These are phyloP conservation scores for Tangachromis dhanisi DNA, from an alignment of 2,113 vertebrate species.

Conservation along the genomic window DNA sequence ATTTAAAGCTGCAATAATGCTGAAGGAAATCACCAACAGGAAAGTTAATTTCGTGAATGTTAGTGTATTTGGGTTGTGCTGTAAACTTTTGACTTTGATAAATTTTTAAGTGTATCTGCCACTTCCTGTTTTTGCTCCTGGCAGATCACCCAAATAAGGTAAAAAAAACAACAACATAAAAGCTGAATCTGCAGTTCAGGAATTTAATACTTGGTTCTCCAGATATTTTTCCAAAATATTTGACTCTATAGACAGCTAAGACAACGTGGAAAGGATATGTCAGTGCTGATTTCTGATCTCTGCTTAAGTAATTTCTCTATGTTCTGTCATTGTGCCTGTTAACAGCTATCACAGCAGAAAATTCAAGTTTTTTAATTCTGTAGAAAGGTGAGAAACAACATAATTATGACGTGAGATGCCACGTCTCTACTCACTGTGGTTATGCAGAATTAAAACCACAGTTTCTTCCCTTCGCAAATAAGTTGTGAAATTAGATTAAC, in stretches of 20 bases:
- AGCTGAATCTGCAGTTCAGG: background rate
- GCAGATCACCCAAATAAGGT: background rate
- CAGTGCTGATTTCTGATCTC: background rate
- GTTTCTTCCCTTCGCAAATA: background rate
- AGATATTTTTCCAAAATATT: background rate
- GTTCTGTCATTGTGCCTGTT: background rate
- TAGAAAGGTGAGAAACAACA: background rate
- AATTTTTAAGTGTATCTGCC: background rate
- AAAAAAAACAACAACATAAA: background rate
- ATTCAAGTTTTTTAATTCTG: background rate
- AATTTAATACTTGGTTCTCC: background rate
- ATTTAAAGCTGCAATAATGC: background rate
- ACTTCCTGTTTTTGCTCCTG: background rate
- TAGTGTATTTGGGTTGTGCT: background rate
- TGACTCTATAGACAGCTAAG: background rate
- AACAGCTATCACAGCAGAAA: background rate
- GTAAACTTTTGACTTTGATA: background rate
- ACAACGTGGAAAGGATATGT: background rate
- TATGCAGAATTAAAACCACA: background rate
- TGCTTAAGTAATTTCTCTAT: background rate
- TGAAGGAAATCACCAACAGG: background rate
- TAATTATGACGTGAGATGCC: background rate
- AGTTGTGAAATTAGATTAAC: background rate
- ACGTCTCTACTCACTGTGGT: background rate
- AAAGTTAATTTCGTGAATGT: rapidly evolving